Percentiles rank a stretch among this genome's conserved stretches.
These are phyloP conservation scores for Spheniscus mendiculus DNA, from an alignment of 2,113 vertebrate species.

Conservation along the genomic window DNA sequence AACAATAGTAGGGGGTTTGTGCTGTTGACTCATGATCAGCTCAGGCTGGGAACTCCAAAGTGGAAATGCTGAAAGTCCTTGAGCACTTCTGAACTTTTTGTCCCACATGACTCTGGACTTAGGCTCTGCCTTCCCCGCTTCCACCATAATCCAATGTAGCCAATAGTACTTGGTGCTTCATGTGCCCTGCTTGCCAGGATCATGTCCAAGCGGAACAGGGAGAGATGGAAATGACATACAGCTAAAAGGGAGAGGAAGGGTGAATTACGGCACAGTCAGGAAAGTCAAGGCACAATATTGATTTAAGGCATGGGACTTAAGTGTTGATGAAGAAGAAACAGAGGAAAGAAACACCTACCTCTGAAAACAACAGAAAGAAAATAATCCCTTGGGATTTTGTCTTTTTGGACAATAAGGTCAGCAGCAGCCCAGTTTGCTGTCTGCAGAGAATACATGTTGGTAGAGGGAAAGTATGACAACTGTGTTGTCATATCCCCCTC, in stretches of 20 bases:
- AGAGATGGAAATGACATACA: neutral
- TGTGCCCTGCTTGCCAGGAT: neutral
- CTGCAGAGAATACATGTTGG: neutral
- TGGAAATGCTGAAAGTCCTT: neutral
- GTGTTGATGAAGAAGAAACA: neutral
- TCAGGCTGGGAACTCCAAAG: neutral
- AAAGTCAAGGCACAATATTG: neutral
- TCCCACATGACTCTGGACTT: neutral
- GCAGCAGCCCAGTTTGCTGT: neutral
- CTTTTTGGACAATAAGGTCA: neutral
- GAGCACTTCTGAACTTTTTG: neutral
- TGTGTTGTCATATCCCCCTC: neutral
- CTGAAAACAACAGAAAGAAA: neutral
- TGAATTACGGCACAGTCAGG: neutral
- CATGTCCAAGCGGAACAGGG: neutral
- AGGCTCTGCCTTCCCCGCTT: neutral
- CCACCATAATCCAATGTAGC: accelerated
- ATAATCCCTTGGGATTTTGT: neutral
- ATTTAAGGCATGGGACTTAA: neutral
- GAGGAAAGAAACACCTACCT: neutral
- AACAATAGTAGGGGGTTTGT: neutral
- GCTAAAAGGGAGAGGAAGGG: neutral
- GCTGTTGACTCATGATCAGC: no score
- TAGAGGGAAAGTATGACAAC: neutral
- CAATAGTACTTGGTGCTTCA: neutral